Conservation (phyloP, 2,797 vertebrate species). For the Threskiornis aethiopicus region DNA sequence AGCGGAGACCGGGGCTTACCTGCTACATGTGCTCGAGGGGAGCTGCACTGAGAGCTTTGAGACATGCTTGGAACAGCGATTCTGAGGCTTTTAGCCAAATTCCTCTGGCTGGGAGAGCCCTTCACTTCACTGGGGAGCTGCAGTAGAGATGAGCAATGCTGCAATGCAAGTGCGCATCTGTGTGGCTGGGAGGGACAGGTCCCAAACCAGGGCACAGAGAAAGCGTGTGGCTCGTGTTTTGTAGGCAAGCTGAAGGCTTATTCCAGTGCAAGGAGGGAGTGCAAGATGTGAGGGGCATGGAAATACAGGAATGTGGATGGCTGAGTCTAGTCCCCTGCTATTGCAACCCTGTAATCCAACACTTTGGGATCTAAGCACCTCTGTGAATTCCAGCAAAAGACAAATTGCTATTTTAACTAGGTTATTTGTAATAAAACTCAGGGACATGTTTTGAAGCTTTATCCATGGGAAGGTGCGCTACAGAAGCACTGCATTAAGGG, state of each 20-base stretch:
- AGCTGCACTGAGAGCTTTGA: not conserved
- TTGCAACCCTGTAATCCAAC: not conserved
- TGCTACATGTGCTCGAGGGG: fast-evolving
- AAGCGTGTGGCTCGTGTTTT: fast-evolving
- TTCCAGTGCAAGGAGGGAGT: not conserved
- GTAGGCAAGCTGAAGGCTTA: not conserved
- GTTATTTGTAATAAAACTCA: not conserved
- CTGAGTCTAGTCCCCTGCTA: not conserved
- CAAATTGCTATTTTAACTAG: not conserved
- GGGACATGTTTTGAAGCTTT: not conserved
- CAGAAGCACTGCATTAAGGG: not conserved
- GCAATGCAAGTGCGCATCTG: not conserved
- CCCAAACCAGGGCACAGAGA: not conserved
- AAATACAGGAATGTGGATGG: not conserved
- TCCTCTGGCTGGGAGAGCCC: not conserved
- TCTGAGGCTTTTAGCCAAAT: not conserved
- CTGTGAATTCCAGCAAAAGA: not conserved
- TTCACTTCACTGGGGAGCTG: not conserved
- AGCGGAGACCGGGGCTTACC: not conserved
- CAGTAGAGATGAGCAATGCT: not conserved
- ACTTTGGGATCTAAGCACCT: not conserved
- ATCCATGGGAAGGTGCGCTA: not conserved
- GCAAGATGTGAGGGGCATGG: not conserved
- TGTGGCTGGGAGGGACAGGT: not conserved
- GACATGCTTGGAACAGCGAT: not conserved